Evolutionary conservation across 2,888 invertebrate genomes (phyloP).

Genomic region (Dastarcus helophoroides): DNA sequence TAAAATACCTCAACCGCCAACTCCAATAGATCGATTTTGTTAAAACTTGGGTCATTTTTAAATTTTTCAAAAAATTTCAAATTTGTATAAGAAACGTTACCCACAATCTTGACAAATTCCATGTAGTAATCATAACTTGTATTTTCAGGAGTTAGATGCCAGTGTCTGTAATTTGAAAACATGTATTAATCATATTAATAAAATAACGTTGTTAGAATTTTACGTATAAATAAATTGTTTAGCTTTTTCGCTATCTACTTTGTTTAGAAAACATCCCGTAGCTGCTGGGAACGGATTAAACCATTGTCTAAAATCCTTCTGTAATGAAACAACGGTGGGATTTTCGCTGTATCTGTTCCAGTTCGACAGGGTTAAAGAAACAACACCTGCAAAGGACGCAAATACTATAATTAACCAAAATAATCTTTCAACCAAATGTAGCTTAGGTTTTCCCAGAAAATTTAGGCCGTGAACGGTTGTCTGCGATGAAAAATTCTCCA

Average conservation of each 20-base stretch:
- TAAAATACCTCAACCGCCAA: constrained; percentile 38
- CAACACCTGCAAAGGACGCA: constrained; percentile 37
- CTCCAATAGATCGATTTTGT: constrained; percentile 35
- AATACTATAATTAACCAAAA: constrained; percentile 36
- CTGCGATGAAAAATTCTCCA: constrained; percentile 19
- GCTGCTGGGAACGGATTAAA: constrained; percentile 45
- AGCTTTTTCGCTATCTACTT: constrained; percentile 30
- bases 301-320: constrained; percentile 53
- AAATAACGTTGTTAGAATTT: too few relatives aligned
- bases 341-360: constrained; percentile 46
- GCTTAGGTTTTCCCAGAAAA: constrained; percentile 19
- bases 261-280: constrained; percentile 42
- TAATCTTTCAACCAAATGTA: constrained; percentile 24
- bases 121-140: constrained; percentile 38
- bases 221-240: constrained; percentile 31
- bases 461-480: constrained; percentile 31
- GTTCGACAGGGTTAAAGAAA: constrained; percentile 41
- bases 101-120: constrained; percentile 37
- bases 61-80: constrained; percentile 34
- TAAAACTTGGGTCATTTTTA: constrained; percentile 35
- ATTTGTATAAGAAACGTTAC: constrained; percentile 38
- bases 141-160: constrained; percentile 35
- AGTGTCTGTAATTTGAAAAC: too few relatives aligned
- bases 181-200: too few relatives aligned
- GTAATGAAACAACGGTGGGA: constrained; percentile 51